A percentile compares a stretch with the other conserved stretches of the same genome.
phyloP scores from a whole-genome alignment of 1,140 invertebrate genomes.

The Linepithema humile region DNA sequence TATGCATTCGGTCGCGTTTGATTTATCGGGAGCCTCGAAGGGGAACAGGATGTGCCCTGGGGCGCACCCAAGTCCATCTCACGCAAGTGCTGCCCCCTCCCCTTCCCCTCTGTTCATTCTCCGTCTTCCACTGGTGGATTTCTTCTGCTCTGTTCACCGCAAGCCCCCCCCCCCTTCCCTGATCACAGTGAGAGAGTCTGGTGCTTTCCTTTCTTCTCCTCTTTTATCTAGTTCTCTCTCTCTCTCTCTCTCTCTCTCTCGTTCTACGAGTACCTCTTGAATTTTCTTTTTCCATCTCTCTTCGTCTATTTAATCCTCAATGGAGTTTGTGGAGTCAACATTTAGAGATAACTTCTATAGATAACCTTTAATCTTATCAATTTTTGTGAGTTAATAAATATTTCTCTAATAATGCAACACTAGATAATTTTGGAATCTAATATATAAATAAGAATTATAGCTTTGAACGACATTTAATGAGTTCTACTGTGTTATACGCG shows the following conservation, averaged over 20 bases:
- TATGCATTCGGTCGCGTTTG: conserved; percentile 74
- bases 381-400: not conserved
- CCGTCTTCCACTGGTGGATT: not conserved
- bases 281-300: not conserved
- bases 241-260: conserved; percentile 38
- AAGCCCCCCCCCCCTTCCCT: no score
- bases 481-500: not conserved
- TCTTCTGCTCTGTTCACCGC: no score
- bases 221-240: conserved; percentile 22
- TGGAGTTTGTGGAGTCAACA: conserved; percentile 7
- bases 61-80: conserved; percentile 75
- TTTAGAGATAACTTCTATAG: not conserved
- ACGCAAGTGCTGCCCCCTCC: conserved; percentile 65
- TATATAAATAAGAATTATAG: not conserved
- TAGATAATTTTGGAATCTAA: not conserved
- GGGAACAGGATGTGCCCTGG: conserved; percentile 73
- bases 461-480: not conserved
- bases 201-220: not conserved
- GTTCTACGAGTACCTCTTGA: conserved; percentile 9
- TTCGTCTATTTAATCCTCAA: conserved; percentile 23
- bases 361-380: not conserved
- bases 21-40: conserved; percentile 72
- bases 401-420: not conserved
- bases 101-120: conserved; percentile 17
- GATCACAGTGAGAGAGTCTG: no score